Conservation (phyloP, 2,113 vertebrate species). For the Cromileptes altivelis region DNA sequence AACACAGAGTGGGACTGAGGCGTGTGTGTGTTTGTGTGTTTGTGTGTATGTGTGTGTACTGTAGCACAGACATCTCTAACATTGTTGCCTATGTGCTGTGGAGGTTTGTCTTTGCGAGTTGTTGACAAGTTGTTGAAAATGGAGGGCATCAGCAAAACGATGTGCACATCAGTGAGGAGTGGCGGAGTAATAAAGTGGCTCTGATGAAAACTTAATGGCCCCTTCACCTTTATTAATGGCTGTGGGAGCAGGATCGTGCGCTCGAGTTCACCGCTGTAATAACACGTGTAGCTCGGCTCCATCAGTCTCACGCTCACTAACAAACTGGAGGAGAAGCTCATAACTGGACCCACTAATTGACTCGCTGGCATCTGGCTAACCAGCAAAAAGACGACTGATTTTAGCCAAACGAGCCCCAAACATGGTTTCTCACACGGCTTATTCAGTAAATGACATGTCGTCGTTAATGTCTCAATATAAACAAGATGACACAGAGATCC, state of each 20-base stretch:
- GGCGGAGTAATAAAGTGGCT: slow-evolving; percentile 78
- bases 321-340: slow-evolving; percentile 30
- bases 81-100: not conserved
- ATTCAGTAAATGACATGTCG: not conserved
- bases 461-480: not conserved
- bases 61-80: not conserved
- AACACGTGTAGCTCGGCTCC: slow-evolving; percentile 49
- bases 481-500: slow-evolving; percentile 2
- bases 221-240: slow-evolving; percentile 80
- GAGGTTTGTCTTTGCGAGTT: slow-evolving; percentile 30
- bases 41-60: not conserved
- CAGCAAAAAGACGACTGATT: slow-evolving; percentile 41
- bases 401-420: slow-evolving; percentile 51
- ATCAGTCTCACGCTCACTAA: slow-evolving; percentile 42
- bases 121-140: slow-evolving; percentile 62
- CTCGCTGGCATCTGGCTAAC: slow-evolving; percentile 41
- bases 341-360: slow-evolving; percentile 46
- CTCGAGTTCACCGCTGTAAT: slow-evolving; percentile 48
- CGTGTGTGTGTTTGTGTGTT: not conserved
- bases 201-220: slow-evolving; percentile 90
- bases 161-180: slow-evolving; percentile 84
- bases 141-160: slow-evolving; percentile 68
- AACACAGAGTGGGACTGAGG: slow-evolving; percentile 25
- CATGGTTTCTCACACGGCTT: not conserved
- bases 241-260: slow-evolving; percentile 44